Base-by-base conservation (phyloP, 2,888 invertebrate genomes). In the Syritta pipiens region DNA sequence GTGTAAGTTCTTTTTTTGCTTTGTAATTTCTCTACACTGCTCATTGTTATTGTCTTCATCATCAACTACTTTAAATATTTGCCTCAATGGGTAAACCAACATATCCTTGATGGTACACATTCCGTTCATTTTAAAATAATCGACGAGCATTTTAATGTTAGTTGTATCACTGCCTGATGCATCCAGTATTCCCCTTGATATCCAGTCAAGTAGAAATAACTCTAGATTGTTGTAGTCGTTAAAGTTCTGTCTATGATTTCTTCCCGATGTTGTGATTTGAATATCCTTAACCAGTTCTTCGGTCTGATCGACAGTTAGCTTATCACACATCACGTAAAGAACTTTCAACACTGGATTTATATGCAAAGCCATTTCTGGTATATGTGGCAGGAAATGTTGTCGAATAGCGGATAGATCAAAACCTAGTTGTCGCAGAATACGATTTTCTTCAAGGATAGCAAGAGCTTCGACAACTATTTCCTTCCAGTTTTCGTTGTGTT, bases 391-490 rank as follows among this genome's bases (percentile, higher is more conserved):
- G 72, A 87, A 89, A 28, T 86, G 83, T 6, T 82, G 62, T 1
- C 83, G 82, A 30, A 89, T 42, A 7, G 87, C 86, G 7, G 81
- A 26, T 75, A 85, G 83, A 2, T 76, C 35, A 1, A 88, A 84
- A 17, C 90, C 90, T 5, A 91, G 65, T 68, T 88, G 89, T 6
- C 85, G 84, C 19, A 91, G 53, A 3, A 89, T 85, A 19, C 81
- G 82, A 0, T 86, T 85, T 0, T 87, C 87, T 49, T 83, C 83
- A 9, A 92, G 89, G 14, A 91, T 89, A 63, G 89, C 87, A 14
- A 92, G 81, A 0, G 90, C 90, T 86, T 92, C 92, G 0, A 92
- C 67, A 1, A 92, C 77, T 81, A 88, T 86, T 0, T 84, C 82
- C 19, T 88, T 85, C 91, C 91, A 92, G 12, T 86, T 82, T 1